Percentiles rank a stretch among this genome's conserved stretches.
Evolutionary conservation across 2,888 invertebrate genomes (phyloP).

Genomic region (Lasioglossum leucozonium): DNA sequence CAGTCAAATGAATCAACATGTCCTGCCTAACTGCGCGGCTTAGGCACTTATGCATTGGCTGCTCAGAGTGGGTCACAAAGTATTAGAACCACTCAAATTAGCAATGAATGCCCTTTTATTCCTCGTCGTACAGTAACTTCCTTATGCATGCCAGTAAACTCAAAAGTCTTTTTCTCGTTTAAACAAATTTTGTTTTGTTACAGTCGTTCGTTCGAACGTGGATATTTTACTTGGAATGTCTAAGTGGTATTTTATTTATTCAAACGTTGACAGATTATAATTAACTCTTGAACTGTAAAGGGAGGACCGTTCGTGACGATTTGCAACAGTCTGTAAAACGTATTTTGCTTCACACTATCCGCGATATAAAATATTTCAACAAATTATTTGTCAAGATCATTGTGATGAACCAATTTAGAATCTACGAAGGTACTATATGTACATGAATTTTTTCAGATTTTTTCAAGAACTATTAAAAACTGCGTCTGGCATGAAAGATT

Average conservation of each 20-base stretch:
- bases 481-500: no score
- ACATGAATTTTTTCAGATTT: no score
- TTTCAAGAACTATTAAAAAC: no score
- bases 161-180: not conserved
- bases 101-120: slow-evolving; percentile 12
- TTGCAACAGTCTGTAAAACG: no score
- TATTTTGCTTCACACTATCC: not conserved
- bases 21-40: slow-evolving; percentile 40
- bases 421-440: no score
- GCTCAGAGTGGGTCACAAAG: slow-evolving; percentile 14
- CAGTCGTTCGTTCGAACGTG: not conserved
- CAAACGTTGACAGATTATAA: not conserved
- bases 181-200: not conserved
- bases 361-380: not conserved
- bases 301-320: no score
- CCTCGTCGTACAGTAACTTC: not conserved
- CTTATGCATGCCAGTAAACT: not conserved
- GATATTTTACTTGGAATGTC: not conserved
- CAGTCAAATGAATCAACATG: slow-evolving; percentile 74
- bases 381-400: no score
- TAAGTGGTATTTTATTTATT: not conserved
- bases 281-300: no score
- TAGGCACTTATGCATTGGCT: not conserved
- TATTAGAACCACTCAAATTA: not conserved
- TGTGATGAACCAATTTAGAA: no score